Evolutionary conservation across 2,797 vertebrate genomes (phyloP), one percentile per base, ranked within the genome.

Genomic region (Morus bassanus): DNA sequence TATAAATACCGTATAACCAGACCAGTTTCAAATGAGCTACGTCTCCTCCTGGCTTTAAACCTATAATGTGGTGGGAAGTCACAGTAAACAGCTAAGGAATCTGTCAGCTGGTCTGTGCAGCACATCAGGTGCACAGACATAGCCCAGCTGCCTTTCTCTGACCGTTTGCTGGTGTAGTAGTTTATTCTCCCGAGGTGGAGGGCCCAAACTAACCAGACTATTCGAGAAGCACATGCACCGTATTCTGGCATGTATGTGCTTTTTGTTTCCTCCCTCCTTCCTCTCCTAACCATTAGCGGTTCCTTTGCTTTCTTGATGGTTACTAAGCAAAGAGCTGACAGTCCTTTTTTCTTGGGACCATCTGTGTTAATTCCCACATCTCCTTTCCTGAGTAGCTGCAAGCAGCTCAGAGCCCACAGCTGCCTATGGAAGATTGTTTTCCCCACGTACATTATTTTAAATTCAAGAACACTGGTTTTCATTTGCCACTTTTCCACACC

Each of bases 161-260:
- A 22, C 56, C 2, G 0, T 75, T 65, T 68, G 5, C 56, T 78
- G 27, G 7, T 28, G 12, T 24, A 30, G 31, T 57, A 30, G n/a
- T 57, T 85, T 24, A 9, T 77, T 70, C 37, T 88, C 59, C 53
- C 3, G 3, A 28, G 60, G 4, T 31, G n/a, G 51, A 74, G 50
- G 25, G 65, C 46, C 50, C 35, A 46, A 2, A 76, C 54, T 31
- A 65, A 16, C 31, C 23, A 4, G 41, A n/a, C n/a, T 48, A 0
- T 22, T 72, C 7, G 37, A 61, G 31, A 45, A 77, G 35, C 3
- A 0, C 3, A 0, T 45, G 35, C 8, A 1, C 35, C 4, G 0
- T 73, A 5, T 79, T 70, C 22, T 59, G 64, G 14, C 16, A 11
- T 22, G 7, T 7, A 18, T 1, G 0, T 53, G 13, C 18, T 35